A percentile compares a stretch with the other conserved stretches of the same genome.
phyloP scores from a whole-genome alignment of 2,888 invertebrate genomes.

The Acanthopleura granulata region DNA sequence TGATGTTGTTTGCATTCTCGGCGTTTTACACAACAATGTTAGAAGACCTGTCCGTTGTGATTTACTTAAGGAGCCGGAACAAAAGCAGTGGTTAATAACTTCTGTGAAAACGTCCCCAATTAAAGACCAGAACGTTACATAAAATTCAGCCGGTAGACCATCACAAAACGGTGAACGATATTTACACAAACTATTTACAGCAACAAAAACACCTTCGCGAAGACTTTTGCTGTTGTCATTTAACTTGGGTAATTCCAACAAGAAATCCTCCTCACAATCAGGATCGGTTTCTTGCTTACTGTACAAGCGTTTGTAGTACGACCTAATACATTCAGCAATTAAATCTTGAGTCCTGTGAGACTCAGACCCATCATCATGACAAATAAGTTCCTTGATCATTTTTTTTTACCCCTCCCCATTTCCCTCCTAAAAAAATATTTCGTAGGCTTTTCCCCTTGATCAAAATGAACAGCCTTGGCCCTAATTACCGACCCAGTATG shows the following conservation, averaged over 20 bases:
- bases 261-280: not conserved
- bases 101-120: not conserved
- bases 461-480: not conserved
- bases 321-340: not conserved
- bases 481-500: too few species aligned
- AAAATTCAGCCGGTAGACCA: constrained; percentile 1
- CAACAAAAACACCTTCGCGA: not conserved
- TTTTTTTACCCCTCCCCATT: not conserved
- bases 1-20: not conserved
- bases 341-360: not conserved
- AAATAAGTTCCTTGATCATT: not conserved
- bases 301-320: not conserved
- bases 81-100: not conserved
- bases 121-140: not conserved
- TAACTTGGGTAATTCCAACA: not conserved
- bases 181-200: not conserved
- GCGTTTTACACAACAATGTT: not conserved
- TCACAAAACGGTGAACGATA: not conserved
- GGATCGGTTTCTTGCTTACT: not conserved
- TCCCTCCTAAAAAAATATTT: not conserved
- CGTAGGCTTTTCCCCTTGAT: not conserved
- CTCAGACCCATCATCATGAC: not conserved
- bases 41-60: not conserved
- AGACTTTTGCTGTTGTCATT: not conserved
- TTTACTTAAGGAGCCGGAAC: not conserved